These are phyloP conservation scores for Onychomys arenicola DNA, from an alignment of 2,797 vertebrate genomes.

Conservation along the genomic window DNA sequence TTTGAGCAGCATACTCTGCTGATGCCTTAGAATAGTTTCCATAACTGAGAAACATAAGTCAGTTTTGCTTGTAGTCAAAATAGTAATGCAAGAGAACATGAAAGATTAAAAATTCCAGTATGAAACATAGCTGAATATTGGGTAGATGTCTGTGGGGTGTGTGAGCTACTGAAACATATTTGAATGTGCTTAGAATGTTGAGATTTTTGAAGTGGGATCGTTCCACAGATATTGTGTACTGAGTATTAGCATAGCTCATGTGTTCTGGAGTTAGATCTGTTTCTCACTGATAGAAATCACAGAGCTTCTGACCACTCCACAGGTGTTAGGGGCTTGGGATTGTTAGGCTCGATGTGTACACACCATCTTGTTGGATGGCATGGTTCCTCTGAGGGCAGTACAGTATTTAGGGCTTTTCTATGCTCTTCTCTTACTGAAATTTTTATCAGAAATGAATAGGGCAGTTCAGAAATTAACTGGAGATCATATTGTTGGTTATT, in stretches of 20 bases:
- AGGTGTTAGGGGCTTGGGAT: background rate
- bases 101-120: background rate
- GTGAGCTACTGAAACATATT: background rate
- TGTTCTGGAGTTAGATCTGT: background rate
- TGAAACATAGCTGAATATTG: background rate
- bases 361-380: background rate
- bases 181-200: background rate
- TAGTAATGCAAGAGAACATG: slow-evolving; percentile 5
- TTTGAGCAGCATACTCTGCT: slow-evolving; percentile 12
- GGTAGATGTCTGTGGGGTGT: background rate
- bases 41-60: background rate
- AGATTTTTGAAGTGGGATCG: background rate
- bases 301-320: background rate
- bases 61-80: background rate
- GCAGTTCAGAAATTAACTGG: background rate
- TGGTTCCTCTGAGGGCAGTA: background rate
- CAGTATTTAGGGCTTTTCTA: background rate
- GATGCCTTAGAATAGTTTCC: background rate
- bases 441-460: background rate
- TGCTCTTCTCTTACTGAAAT: background rate
- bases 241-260: background rate
- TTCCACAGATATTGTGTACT: background rate
- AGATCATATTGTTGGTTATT: background rate
- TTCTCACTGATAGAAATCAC: background rate
- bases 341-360: background rate